Evolutionary conservation across 1,140 invertebrate genomes (phyloP).

Genomic region (Orchesella cincta): DNA sequence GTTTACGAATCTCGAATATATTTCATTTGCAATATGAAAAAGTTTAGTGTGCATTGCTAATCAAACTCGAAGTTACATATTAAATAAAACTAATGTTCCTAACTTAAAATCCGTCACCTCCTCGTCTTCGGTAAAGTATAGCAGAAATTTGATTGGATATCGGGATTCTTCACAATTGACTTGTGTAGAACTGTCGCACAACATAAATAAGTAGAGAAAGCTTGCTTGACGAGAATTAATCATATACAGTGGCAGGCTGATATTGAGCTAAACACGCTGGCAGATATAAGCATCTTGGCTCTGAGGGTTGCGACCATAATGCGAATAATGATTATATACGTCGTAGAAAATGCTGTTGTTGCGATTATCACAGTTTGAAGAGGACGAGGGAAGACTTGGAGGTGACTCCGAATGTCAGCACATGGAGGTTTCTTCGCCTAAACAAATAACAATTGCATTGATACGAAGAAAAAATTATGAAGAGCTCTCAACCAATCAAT

Average conservation of each 20-base stretch:
- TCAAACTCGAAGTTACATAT: too few relatives aligned
- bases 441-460: conserved; percentile 1
- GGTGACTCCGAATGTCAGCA: conserved; percentile 56
- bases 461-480: not conserved
- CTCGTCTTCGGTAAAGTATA: conserved; percentile 1
- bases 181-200: not conserved
- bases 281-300: conserved; percentile 5
- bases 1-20: not conserved
- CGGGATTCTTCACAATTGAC: too few relatives aligned
- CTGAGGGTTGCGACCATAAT: conserved; percentile 15
- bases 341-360: conserved; percentile 27
- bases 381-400: conserved; percentile 43
- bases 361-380: conserved; percentile 48
- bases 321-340: conserved; percentile 25
- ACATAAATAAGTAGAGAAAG: not conserved
- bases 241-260: conserved; percentile 19
- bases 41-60: conserved; percentile 18
- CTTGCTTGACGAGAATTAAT: not conserved
- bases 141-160: not conserved
- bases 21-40: not conserved
- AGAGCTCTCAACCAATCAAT: not conserved
- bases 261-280: not conserved
- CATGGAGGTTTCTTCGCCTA: conserved; percentile 61
- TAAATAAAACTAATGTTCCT: too few relatives aligned
- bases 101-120: conserved; percentile 22